Percentiles rank a stretch among this genome's conserved stretches.
phyloP scores from a whole-genome alignment of 2,797 vertebrate genomes.

The Scolopax bukidnonensis region DNA sequence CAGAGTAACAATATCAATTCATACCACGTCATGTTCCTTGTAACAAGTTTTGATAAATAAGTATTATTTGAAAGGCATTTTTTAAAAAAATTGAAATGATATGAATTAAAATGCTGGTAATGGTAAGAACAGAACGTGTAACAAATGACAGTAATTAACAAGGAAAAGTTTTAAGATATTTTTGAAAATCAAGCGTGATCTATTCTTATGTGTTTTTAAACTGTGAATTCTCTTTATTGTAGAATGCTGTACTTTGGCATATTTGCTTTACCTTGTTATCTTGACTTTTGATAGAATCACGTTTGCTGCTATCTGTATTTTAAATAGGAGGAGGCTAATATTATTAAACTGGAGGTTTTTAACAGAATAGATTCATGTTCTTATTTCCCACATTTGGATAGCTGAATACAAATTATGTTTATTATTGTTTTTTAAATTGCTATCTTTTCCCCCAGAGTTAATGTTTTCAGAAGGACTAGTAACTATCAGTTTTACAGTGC shows the following conservation, averaged over 20 bases:
- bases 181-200: neutral
- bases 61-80: neutral
- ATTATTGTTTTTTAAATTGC: neutral
- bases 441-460: neutral
- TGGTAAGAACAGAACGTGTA: neutral
- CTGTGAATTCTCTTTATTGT: neutral
- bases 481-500: neutral
- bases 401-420: neutral
- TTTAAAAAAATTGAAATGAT: neutral
- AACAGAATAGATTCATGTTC: neutral
- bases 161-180: neutral
- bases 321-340: neutral
- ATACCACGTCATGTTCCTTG: neutral
- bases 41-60: neutral
- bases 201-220: neutral
- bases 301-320: neutral
- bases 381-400: neutral
- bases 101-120: neutral
- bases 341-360: neutral
- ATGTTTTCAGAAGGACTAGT: neutral
- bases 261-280: neutral
- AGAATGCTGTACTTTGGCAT: neutral
- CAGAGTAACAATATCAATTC: neutral
- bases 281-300: neutral
- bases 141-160: neutral